Conservation (phyloP, 2,797 vertebrate species). For the Takifugu rubripes region DNA sequence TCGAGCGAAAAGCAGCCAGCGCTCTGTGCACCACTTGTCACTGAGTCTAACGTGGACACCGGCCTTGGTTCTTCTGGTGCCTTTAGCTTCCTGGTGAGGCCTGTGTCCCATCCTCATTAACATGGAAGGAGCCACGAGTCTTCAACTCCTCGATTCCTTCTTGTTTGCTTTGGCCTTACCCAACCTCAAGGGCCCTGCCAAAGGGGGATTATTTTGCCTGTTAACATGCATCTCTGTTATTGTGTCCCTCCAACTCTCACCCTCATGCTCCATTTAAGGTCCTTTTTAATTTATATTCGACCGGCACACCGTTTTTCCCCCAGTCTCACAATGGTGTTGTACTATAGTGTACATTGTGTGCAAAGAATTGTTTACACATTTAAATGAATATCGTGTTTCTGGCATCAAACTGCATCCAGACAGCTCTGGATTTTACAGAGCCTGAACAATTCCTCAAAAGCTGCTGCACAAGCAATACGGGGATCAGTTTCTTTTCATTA, state of each 20-base stretch:
- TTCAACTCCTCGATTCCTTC: conserved; percentile 46
- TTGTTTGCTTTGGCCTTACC: conserved; percentile 68
- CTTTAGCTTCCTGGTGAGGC: conserved; percentile 86
- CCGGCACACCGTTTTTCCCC: conserved; percentile 46
- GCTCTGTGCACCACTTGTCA: conserved; percentile 73
- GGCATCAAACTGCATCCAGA: conserved; percentile 51
- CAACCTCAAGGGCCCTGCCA: conserved; percentile 51
- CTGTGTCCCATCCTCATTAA: conserved; percentile 45
- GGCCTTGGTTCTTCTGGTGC: conserved; percentile 84
- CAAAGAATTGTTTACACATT: conserved; percentile 60
- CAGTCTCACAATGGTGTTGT: conserved; percentile 63
- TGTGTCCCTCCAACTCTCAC: conserved; percentile 23
- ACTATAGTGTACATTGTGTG: conserved; percentile 69
- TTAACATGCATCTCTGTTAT: conserved; percentile 41
- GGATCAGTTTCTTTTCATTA: conserved; percentile 70
- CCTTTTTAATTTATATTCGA: conserved; percentile 32
- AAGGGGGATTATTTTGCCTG: conserved; percentile 56
- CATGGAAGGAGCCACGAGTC: conserved; percentile 48
- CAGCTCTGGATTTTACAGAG: conserved; percentile 50
- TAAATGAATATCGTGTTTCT: conserved; percentile 52
- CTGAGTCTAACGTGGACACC: conserved; percentile 77
- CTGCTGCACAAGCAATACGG: conserved; percentile 58
- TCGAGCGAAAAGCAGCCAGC: conserved; percentile 87
- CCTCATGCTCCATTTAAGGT: conserved; percentile 34
- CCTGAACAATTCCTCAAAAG: conserved; percentile 60